phyloP scores from a whole-genome alignment of 2,888 invertebrate genomes.

The Latrodectus elegans region DNA sequence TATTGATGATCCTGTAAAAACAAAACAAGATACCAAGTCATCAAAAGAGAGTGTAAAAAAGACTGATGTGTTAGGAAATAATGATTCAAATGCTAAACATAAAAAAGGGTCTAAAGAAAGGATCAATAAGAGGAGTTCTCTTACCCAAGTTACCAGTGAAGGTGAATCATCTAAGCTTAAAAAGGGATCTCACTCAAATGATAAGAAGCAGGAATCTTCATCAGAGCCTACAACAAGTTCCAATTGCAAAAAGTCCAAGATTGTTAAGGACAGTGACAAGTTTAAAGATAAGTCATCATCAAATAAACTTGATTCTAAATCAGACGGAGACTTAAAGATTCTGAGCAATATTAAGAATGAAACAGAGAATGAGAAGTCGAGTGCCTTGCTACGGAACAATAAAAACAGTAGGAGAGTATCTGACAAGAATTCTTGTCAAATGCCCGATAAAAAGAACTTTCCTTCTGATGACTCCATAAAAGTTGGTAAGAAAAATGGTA shows the following conservation, averaged over 20 bases:
- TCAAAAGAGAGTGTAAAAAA: background rate
- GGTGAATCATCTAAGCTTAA: background rate
- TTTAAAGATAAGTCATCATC: too few species aligned
- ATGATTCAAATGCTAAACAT: background rate
- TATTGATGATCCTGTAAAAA: background rate
- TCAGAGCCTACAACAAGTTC: too few species aligned
- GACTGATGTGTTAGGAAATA: background rate
- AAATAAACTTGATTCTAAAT: background rate
- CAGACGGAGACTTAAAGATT: background rate
- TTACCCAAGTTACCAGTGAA: background rate
- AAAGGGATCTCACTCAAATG: background rate
- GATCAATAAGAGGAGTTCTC: background rate
- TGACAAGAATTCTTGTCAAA: too few species aligned
- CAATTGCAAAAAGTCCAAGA: too few species aligned
- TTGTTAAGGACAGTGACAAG: too few species aligned
- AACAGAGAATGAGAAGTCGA: background rate
- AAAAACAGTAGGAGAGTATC: background rate
- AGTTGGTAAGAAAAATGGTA: background rate
- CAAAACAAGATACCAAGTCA: slow-evolving; percentile 2
- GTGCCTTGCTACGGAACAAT: slow-evolving; percentile 1
- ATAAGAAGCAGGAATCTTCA: too few species aligned
- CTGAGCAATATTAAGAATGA: background rate
- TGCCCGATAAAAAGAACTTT: background rate
- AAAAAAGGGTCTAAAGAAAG: background rate
- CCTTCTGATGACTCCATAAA: background rate